Conservation (phyloP, 2,888 invertebrate genomes). For the Ophion ellenae region DNA sequence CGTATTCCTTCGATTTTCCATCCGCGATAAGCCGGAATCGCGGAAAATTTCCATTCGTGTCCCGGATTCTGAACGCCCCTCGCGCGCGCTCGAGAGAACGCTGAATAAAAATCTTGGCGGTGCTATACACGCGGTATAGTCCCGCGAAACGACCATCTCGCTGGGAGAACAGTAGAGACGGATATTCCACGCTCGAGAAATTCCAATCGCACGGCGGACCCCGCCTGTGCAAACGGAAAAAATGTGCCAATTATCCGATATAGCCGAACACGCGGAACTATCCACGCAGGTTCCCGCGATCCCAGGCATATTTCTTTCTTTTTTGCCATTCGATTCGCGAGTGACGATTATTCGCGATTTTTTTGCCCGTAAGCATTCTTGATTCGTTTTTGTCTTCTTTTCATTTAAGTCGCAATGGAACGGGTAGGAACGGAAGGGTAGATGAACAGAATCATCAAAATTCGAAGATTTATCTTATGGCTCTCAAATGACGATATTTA, state of each 20-base stretch:
- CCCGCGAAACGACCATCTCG: not conserved
- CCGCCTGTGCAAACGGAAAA: slow-evolving; percentile 14
- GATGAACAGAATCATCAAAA: not conserved
- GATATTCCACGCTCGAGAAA: slow-evolving; percentile 26
- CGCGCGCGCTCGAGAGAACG: slow-evolving; percentile 2
- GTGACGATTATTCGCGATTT: not conserved
- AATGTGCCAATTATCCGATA: slow-evolving; percentile 44
- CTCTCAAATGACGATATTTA: no score
- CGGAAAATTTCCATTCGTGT: slow-evolving; percentile 66
- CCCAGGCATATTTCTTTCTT: not conserved
- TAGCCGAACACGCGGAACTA: not conserved
- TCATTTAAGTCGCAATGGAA: not conserved
- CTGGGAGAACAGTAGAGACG: slow-evolving; percentile 35
- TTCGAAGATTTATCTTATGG: not conserved
- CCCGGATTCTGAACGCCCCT: slow-evolving; percentile 1
- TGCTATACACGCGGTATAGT: not conserved
- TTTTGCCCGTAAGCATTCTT: not conserved
- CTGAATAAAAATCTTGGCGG: slow-evolving; percentile 50
- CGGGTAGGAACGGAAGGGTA: not conserved
- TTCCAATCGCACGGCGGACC: slow-evolving; percentile 12
- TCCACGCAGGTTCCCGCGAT: not conserved
- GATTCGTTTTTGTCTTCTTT: not conserved
- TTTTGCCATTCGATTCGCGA: not conserved
- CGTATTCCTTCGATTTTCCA: slow-evolving; percentile 52
- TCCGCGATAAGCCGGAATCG: slow-evolving; percentile 36